These are phyloP conservation scores for Drosophila sechellia DNA, from an alignment of 1,140 invertebrate genomes.

Conservation along the genomic window DNA sequence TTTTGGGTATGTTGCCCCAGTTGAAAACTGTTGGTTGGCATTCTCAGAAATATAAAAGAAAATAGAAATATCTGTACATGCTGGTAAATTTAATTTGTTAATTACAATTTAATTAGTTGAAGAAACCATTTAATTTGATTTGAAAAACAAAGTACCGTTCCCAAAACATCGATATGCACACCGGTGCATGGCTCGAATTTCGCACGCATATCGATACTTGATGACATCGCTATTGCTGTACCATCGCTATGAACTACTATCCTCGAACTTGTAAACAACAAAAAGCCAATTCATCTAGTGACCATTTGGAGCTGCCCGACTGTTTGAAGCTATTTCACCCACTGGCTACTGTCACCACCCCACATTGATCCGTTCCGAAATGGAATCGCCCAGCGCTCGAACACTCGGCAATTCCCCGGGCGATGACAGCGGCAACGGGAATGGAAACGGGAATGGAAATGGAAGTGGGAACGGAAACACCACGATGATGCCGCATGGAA, in stretches of 20 bases:
- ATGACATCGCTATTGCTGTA: not conserved
- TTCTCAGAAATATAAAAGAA: no score
- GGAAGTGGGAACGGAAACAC: not conserved
- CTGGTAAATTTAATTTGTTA: no score
- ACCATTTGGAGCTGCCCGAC: not conserved
- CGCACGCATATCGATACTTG: not conserved
- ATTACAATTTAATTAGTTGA: no score
- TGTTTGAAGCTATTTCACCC: not conserved
- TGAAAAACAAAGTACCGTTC: not conserved
- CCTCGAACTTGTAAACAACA: not conserved
- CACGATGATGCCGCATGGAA: conserved; percentile 35
- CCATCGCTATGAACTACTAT: not conserved
- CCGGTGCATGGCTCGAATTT: not conserved
- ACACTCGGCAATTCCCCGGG: conserved; percentile 2
- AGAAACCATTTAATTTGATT: not conserved
- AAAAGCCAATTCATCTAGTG: not conserved
- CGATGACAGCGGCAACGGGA: conserved; percentile 6
- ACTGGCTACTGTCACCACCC: not conserved
- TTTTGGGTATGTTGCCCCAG: not conserved
- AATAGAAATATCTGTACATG: not conserved
- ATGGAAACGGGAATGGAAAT: not conserved
- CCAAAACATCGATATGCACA: conserved; percentile 6
- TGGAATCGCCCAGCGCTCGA: conserved; percentile 21
- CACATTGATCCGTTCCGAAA: not conserved
- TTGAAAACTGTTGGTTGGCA: not conserved